Percentiles rank a stretch among this genome's conserved stretches.
These are phyloP conservation scores for Drosophila seclusa DNA, from an alignment of 2,888 invertebrate species.

Conservation along the genomic window DNA sequence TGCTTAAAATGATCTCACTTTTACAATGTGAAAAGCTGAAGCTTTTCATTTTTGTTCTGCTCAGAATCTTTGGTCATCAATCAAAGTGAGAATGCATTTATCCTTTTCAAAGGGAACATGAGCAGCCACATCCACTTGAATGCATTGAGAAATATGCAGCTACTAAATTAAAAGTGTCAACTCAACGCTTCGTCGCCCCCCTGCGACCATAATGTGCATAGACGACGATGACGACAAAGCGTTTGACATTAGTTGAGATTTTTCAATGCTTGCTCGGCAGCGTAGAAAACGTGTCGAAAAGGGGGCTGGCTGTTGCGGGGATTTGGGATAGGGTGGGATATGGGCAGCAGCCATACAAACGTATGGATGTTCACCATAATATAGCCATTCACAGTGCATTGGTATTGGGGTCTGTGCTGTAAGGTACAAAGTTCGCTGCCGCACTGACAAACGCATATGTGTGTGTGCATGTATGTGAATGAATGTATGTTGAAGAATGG, in stretches of 20 bases:
- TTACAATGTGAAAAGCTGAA: constrained; percentile 19
- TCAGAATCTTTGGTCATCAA: constrained; percentile 27
- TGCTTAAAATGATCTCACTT: not conserved
- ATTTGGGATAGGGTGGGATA: constrained; percentile 5
- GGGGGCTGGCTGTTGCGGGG: constrained; percentile 12
- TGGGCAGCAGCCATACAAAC: constrained; percentile 69
- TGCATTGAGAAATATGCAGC: constrained; percentile 67
- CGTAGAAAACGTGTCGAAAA: constrained; percentile 55
- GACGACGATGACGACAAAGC: constrained; percentile 66
- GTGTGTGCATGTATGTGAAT: not conserved
- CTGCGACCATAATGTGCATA: not conserved
- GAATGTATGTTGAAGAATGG: constrained; percentile 3
- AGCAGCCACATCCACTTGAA: constrained; percentile 19
- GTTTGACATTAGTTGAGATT: constrained; percentile 75
- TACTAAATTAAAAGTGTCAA: constrained; percentile 69
- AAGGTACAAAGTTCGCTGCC: constrained; percentile 48
- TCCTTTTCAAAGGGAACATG: constrained; percentile 36
- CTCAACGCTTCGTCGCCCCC: constrained; percentile 1
- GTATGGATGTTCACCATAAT: constrained; percentile 26
- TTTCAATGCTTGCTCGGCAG: constrained; percentile 54
- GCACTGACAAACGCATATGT: not conserved
- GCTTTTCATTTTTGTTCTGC: constrained; percentile 36
- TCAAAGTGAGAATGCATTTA: constrained; percentile 49
- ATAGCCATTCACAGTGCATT: constrained; percentile 1
- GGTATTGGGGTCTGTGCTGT: constrained; percentile 11